Evolutionary conservation across 1,140 invertebrate species (phyloP).

Genomic region (Lordiphosa collinella): DNA sequence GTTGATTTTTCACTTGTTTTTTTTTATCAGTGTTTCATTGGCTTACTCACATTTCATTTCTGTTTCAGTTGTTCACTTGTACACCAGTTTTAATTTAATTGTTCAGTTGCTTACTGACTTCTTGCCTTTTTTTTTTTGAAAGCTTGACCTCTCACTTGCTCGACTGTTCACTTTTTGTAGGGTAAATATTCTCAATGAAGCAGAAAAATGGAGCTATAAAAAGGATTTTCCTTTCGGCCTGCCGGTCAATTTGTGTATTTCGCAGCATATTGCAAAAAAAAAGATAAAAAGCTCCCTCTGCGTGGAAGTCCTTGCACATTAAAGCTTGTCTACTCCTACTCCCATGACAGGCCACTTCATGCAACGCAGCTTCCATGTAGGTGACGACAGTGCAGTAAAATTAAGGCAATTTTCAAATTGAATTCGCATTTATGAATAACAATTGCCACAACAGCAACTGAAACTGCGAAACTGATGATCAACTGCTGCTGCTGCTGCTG

Average conservation of each 20-base stretch:
- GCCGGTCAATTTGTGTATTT: background rate
- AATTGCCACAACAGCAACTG: conserved; percentile 43
- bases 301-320: background rate
- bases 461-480: conserved; percentile 11
- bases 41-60: too few relatives aligned
- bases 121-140: too few relatives aligned
- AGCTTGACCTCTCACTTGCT: too few relatives aligned
- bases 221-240: conserved; percentile 13
- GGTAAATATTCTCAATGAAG: too few relatives aligned
- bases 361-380: conserved; percentile 11
- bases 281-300: background rate
- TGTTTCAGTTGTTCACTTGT: too few relatives aligned
- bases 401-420: conserved; percentile 74
- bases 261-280: conserved; percentile 6
- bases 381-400: conserved; percentile 56
- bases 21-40: too few relatives aligned
- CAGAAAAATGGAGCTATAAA: conserved; percentile 2
- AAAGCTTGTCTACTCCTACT: too few relatives aligned
- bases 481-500: conserved; percentile 26
- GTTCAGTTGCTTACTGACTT: too few relatives aligned
- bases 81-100: too few relatives aligned
- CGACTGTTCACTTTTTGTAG: too few relatives aligned
- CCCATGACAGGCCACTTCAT: too few relatives aligned
- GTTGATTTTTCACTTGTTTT: too few relatives aligned
- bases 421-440: conserved; percentile 77